Base-by-base conservation (phyloP, 2,113 vertebrate genomes). In the Odontesthes bonariensis region DNA sequence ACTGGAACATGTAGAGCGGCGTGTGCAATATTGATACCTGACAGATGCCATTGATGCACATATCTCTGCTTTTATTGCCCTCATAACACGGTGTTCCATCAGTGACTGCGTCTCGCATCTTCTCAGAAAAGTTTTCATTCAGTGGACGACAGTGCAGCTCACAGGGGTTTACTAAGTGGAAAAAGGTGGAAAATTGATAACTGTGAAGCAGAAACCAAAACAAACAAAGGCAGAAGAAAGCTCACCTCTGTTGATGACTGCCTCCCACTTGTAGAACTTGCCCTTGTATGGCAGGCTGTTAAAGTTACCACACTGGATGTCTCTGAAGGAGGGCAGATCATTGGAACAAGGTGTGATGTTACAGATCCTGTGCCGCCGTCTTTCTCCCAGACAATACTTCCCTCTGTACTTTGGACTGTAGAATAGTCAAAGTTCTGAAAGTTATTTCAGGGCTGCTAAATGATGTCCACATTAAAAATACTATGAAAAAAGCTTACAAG, bases 31-130 rank as follows among this genome's bases (percentile, higher is more conserved):
- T 20, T 31, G 6, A 64, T 90, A 99, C 97, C 97, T 98, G 97
- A 88, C 98, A 99, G 89, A 99, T 96, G 77, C 97, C 97, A 0
- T 97, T 96, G 91, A 99, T 95, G 93, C 98, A 99, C 81, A 98
- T 72, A 60, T 99, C 95, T 0, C 95, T 89, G 69, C 95, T 96
- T 88, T 82, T 55, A 16, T 87, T 95, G 57, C 91, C 90, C 67
- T 96, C 94, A 0, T 95, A 94, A 86, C 97, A 99, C 0, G 92
- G 96, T 0, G 98, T 99, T 32, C 98, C 98, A 0, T 99, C 98
- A 0, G 91, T 55, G 53, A 97, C 97, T 0, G 96, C 95, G 0
- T 99, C 97, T 42, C 91, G 91, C 91, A 99, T 92, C 92, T 97
- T 97, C 72, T 97, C 96, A 0, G 96, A 95, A 5, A 97, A 97